Conservation (phyloP, 2,797 vertebrate genomes). For the Nyctalus aviator region DNA sequence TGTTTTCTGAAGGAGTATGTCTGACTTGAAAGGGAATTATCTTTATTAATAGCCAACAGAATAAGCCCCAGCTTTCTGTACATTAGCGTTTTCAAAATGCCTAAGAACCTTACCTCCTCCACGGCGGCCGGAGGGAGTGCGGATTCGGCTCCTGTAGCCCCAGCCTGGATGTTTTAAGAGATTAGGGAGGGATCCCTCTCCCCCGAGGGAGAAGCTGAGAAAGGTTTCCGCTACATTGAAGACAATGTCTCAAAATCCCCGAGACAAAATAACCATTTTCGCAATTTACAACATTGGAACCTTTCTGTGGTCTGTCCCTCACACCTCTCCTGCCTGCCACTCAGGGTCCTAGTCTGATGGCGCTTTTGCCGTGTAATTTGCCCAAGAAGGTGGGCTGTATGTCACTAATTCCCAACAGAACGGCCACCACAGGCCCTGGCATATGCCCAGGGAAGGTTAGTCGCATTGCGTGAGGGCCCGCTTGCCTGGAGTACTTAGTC, state of each 20-base stretch:
- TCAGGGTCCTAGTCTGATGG: neutral
- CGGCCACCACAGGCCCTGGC: neutral
- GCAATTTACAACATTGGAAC: neutral
- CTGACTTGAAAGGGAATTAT: neutral
- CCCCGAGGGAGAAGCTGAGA: neutral
- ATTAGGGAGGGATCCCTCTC: neutral
- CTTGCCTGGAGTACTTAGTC: neutral
- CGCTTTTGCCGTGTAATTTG: neutral
- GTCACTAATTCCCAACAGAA: neutral
- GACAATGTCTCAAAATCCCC: neutral
- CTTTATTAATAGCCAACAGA: constrained; percentile 21
- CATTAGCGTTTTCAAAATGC: neutral
- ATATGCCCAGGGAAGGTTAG: neutral
- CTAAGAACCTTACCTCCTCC: neutral
- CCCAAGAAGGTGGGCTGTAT: neutral
- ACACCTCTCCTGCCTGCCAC: neutral
- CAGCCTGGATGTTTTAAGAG: neutral
- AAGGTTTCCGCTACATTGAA: neutral
- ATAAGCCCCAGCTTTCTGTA: neutral
- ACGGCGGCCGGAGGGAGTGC: rapidly evolving
- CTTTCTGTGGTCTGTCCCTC: neutral
- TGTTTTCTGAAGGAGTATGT: constrained; percentile 1
- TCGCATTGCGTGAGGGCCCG: neutral
- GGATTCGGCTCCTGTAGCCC: neutral
- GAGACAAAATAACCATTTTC: neutral